These are phyloP conservation scores for Andricus curvator DNA, from an alignment of 2,888 invertebrate species.

Conservation along the genomic window DNA sequence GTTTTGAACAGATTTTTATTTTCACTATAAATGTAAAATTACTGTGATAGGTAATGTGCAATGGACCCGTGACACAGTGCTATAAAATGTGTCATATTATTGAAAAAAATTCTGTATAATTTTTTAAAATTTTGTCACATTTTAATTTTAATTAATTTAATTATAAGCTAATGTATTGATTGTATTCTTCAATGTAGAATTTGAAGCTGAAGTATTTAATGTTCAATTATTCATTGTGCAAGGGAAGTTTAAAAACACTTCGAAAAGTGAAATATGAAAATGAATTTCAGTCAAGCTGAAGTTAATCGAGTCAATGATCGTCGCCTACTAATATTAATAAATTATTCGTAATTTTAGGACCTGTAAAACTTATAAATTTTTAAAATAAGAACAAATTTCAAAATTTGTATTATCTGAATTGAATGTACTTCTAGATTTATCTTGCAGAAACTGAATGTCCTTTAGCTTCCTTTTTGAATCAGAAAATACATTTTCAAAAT, in stretches of 20 bases:
- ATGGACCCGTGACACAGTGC: slow-evolving; percentile 25
- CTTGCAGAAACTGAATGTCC: background rate
- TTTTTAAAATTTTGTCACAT: background rate
- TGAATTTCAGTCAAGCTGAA: background rate
- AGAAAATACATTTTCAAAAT: background rate
- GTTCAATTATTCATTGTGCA: background rate
- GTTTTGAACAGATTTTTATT: background rate
- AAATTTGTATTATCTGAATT: background rate
- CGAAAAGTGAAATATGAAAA: background rate
- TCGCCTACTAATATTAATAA: slow-evolving; percentile 13
- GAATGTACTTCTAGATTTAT: background rate
- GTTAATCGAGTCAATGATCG: background rate
- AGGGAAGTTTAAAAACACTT: background rate
- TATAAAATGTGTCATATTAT: background rate
- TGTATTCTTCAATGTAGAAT: background rate
- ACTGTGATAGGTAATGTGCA: slow-evolving; percentile 28
- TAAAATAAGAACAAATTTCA: background rate
- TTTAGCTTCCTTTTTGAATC: background rate
- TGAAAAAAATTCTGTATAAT: background rate
- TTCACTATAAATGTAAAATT: slow-evolving; percentile 7
- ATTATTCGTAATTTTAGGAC: slow-evolving; percentile 2
- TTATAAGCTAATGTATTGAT: background rate
- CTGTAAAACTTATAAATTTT: background rate
- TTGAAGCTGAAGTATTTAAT: background rate
- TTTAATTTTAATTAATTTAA: background rate